Conservation (phyloP, 2,797 vertebrate species). For the Otus scops region DNA sequence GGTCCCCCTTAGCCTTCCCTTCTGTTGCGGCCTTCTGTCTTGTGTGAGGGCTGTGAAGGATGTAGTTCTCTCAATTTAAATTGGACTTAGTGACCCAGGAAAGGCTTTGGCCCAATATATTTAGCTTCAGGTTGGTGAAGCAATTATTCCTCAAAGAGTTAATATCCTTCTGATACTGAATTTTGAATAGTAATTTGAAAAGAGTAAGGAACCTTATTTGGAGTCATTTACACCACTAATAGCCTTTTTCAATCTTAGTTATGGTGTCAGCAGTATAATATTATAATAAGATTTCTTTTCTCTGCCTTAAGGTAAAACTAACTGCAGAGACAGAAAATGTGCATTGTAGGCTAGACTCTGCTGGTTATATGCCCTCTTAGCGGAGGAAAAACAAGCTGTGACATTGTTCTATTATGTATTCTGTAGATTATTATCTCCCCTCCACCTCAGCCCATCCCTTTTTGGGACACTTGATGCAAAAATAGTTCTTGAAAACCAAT, state of each 20-base stretch:
- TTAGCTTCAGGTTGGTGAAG: background rate
- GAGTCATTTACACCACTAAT: background rate
- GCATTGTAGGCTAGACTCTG: background rate
- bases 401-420: background rate
- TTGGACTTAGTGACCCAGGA: background rate
- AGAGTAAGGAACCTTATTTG: background rate
- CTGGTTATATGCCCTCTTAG: background rate
- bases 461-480: fast-evolving
- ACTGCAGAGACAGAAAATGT: background rate
- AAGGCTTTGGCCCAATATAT: background rate
- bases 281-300: background rate
- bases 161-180: background rate
- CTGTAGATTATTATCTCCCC: background rate
- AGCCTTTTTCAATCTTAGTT: conserved; percentile 42
- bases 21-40: background rate
- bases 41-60: background rate
- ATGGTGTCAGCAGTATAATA: conserved; percentile 15
- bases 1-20: background rate
- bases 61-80: background rate
- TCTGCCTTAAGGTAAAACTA: conserved; percentile 20
- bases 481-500: background rate
- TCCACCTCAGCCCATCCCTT: background rate
- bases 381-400: background rate
- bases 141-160: conserved; percentile 28
- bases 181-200: background rate